Conservation (phyloP, 2,888 invertebrate genomes). For the Orthosia cruda region DNA sequence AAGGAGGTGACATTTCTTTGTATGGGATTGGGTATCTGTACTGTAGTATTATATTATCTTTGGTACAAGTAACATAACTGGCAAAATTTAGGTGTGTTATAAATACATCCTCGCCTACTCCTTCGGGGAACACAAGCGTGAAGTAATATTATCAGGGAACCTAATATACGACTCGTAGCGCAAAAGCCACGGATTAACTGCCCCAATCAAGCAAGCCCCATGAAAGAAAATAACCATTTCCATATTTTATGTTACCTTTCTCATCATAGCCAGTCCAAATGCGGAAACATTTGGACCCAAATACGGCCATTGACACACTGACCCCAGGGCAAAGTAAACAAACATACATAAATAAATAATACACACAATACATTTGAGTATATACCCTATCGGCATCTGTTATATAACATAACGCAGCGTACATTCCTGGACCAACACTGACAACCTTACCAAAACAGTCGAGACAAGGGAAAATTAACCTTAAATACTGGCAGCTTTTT, state of each 20-base stretch:
- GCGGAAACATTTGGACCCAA: not conserved
- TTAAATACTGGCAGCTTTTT: not conserved
- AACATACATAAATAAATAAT: constrained; percentile 41
- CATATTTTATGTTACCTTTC: constrained; percentile 43
- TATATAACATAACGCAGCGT: constrained; percentile 25
- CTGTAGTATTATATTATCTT: too few species aligned
- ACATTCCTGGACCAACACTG: constrained; percentile 40
- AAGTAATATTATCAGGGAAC: not conserved
- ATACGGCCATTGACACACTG: constrained; percentile 50
- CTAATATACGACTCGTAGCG: not conserved
- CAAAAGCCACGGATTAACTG: not conserved
- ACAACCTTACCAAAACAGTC: constrained; percentile 11
- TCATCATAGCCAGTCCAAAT: not conserved
- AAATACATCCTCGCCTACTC: too few species aligned
- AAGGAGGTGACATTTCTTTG: too few species aligned
- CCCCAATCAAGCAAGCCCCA: not conserved
- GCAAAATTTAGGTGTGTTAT: not conserved
- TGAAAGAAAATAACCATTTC: constrained; percentile 9
- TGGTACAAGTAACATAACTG: too few species aligned
- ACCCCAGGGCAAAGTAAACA: constrained; percentile 42
- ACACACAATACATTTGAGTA: too few species aligned
- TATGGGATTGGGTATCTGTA: too few species aligned
- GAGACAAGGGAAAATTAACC: not conserved
- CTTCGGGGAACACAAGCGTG: too few species aligned
- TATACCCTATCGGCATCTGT: constrained; percentile 27